phyloP scores from a whole-genome alignment of 53 echinoderm and acorn worm species.

The Paracentrotus lividus region DNA sequence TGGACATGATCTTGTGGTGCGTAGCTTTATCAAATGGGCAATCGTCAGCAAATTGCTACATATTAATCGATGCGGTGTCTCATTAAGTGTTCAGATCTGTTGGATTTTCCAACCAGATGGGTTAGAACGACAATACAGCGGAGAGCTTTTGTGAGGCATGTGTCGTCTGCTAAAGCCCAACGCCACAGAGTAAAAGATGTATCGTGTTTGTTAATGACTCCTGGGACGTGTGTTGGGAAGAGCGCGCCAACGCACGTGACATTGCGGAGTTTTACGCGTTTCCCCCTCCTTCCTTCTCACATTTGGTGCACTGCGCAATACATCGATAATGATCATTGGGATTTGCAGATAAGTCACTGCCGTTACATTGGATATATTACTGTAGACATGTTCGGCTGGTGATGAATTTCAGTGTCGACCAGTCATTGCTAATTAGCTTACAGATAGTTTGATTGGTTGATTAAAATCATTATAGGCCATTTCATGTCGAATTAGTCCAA shows the following conservation, averaged over 20 bases:
- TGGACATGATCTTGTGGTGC: neutral
- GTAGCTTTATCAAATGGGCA: neutral
- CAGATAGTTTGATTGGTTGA: no score
- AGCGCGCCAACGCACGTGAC: constrained; percentile 14
- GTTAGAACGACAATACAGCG: neutral
- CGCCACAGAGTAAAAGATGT: neutral
- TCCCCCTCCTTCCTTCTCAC: no score
- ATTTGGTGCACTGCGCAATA: neutral
- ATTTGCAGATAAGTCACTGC: no score
- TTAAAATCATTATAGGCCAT: no score
- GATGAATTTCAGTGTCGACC: no score
- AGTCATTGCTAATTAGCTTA: no score
- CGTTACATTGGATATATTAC: no score
- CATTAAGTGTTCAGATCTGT: neutral
- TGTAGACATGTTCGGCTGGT: no score
- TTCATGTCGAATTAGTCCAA: no score
- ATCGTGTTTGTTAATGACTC: neutral
- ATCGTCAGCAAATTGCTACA: neutral
- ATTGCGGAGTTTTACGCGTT: neutral
- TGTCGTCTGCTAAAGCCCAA: constrained; percentile 14
- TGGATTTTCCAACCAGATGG: neutral
- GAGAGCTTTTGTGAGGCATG: neutral
- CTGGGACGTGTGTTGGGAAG: neutral
- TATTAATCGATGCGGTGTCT: neutral
- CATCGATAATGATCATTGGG: neutral